Base-by-base conservation (phyloP, 2,797 vertebrate species). In the Bryconaethiops microstoma region DNA sequence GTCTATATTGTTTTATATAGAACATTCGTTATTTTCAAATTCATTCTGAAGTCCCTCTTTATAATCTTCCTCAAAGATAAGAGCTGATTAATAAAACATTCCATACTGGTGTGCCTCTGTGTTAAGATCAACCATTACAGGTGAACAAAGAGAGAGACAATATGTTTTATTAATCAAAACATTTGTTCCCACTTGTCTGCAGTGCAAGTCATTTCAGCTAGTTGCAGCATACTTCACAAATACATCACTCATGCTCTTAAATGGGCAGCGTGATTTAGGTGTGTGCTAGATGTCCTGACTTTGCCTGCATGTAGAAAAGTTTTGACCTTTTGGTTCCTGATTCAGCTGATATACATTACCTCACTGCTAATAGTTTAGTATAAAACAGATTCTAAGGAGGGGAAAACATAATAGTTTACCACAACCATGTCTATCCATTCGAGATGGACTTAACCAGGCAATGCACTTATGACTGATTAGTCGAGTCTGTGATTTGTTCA, bases 161-260 rank as follows among this genome's bases (percentile, higher is more conserved):
- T 55, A 78, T 55, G 72, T 82, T 81, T 84, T 76, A 79, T 85
- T 84, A 65, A 82, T 86, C 73, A 60, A 74, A 83, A 80, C 60
- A 65, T 80, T 80, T 70, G 35, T 78, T 62, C 62, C 65, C 48
- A 64, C 78, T 76, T 68, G 73, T 68, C 75, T 60, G 19, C 48
- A 74, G 55, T 50, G 77, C 59, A 16, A 48, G 72, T 71, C 70
- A 50, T 71, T 84, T 79, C 57, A 74, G 57, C 50, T 82, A 79
- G 39, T 54, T 75, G 77, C 60, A 64, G 21, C 35, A 42, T 10
- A 29, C 69, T 68, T 74, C 74, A 71, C 62, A 80, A 79, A 60
- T 77, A 52, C 77, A 63, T 83, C 82, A 48, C 71, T 85, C 71
- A 69, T 10, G 42, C 71, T 73, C 10, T 7, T 45, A 62, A 81